Evolutionary conservation across 2,888 invertebrate genomes (phyloP), one percentile per base, ranked within the genome.

Genomic region (Gortyna flavago): DNA sequence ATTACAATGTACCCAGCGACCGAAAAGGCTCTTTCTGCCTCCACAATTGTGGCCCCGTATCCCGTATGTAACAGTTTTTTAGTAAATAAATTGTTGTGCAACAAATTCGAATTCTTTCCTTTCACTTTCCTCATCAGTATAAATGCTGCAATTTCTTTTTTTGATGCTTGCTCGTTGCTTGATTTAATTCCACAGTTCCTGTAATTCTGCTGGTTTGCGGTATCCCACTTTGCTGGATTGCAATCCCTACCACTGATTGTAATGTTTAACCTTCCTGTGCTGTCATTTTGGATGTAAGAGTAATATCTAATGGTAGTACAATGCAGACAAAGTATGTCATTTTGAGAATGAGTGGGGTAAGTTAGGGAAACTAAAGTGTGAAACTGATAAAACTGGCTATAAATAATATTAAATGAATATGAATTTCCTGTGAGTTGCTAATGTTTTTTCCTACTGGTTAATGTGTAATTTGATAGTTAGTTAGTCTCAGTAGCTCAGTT

Each of bases 351-450:
- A 44, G n/a, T n/a, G 0, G 16, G 29, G 11, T 54, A 11, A 2
- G 21, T 48, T 77, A 83, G 61, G 84, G 62, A 71, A 79, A 84
- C 79, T 79, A 21, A 62, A 38, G 4, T 25, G 18, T 29, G 38
- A 59, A 41, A 62, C 66, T 79, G 79, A 81, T 79, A 59, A 62
- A 57, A 16, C 38, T 48, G 41, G 61, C 66, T 84, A 71, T 83
- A 79, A 84, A 84, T 84, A 84, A 65, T 65, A 80, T 83, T 59
- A n/a, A 69, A 77, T 68, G 25, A 83, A 13, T 66, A 62, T 9
- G 1, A 69, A 51, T 69, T 80, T 77, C 65, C 78, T 69, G 83
- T 77, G 62, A 51, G 48, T 51, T 35, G n/a, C 25, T 18, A 16
- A 21, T 35, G n/a, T 29, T 0, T 65, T 77, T 35, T 66, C 59